Evolutionary conservation across 2,888 invertebrate genomes (phyloP).

Genomic region (Clistopyga incitator): DNA sequence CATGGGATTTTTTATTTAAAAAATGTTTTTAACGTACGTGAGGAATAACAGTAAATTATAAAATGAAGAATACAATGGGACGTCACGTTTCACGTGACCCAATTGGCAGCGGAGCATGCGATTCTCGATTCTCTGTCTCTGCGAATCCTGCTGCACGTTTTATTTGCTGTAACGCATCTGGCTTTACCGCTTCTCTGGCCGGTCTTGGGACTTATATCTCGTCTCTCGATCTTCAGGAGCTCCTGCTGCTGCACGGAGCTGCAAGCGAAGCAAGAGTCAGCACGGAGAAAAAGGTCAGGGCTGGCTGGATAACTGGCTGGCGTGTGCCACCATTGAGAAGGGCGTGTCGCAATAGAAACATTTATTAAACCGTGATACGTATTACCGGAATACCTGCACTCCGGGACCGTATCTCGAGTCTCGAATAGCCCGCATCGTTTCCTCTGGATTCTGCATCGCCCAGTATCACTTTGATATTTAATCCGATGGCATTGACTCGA

Average conservation of each 20-base stretch:
- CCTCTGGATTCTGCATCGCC: conserved; percentile 11
- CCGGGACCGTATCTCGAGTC: not conserved
- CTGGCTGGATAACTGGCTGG: conserved; percentile 30
- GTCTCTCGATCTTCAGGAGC: conserved; percentile 39
- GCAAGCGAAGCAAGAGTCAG: not conserved
- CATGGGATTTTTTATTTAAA: too few relatives aligned
- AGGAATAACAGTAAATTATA: not conserved
- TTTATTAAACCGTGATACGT: conserved; percentile 53
- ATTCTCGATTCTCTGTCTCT: conserved; percentile 24
- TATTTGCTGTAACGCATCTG: conserved; percentile 8
- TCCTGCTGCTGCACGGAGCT: conserved; percentile 1
- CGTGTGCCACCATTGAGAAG: conserved; percentile 45
- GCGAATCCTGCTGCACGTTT: not conserved
- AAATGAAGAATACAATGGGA: not conserved
- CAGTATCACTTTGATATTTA: conserved; percentile 39
- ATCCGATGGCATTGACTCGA: conserved; percentile 38
- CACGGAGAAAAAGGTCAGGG: conserved; percentile 52
- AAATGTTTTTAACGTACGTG: not conserved
- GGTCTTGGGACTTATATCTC: conserved; percentile 38
- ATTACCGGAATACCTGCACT: conserved; percentile 16
- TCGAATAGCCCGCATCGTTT: conserved; percentile 21
- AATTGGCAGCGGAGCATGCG: conserved; percentile 26
- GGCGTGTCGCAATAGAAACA: conserved; percentile 48
- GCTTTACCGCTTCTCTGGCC: conserved; percentile 27
- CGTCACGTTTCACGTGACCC: conserved; percentile 30